phyloP scores from a whole-genome alignment of 2,113 vertebrate genomes.

The Pyrgilauda ruficollis region DNA sequence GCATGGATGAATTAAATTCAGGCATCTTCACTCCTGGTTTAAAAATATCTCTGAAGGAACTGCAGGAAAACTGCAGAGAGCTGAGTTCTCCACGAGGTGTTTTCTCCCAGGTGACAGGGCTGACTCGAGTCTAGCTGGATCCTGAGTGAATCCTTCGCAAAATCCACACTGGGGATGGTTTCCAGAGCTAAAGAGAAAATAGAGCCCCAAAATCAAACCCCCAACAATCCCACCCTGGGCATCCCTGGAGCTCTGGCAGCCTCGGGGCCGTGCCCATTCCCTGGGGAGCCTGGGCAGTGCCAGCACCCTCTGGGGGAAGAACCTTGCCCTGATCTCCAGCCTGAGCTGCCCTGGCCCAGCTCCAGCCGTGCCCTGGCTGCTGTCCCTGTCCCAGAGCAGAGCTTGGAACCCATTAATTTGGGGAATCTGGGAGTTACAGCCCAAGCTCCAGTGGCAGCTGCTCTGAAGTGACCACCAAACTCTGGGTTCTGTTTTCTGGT shows the following conservation, averaged over 20 bases:
- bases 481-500: background rate
- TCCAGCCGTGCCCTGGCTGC: background rate
- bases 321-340: background rate
- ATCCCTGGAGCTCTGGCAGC: background rate
- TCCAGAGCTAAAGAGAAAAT: background rate
- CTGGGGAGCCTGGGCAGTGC: background rate
- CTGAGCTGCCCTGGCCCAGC: background rate
- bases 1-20: background rate
- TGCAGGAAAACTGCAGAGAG: background rate
- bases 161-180: background rate
- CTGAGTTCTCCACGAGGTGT: background rate
- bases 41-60: background rate
- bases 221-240: background rate
- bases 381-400: background rate
- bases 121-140: background rate
- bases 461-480: background rate
- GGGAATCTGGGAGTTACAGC: background rate
- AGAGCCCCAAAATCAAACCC: background rate
- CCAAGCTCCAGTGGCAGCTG: background rate
- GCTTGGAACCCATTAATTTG: accelerated
- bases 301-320: background rate
- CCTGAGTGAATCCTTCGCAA: background rate
- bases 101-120: background rate
- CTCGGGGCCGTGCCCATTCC: background rate
- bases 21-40: background rate